These are phyloP conservation scores for Lophochroa leadbeateri DNA, from an alignment of 2,113 vertebrate genomes.

Conservation along the genomic window DNA sequence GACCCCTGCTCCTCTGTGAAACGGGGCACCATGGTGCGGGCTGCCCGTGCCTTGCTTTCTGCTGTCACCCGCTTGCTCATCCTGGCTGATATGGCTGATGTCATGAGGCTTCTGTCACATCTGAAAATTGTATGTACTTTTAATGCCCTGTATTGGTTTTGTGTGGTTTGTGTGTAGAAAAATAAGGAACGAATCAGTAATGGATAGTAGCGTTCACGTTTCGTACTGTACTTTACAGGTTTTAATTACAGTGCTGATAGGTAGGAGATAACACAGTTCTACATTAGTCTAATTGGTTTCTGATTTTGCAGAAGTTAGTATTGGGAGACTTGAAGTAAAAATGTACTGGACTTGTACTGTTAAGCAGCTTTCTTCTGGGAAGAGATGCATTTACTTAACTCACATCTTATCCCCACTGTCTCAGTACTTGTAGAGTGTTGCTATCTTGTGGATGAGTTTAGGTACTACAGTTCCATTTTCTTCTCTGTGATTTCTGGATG, in stretches of 20 bases:
- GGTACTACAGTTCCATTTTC: background rate
- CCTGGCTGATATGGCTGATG: slow-evolving; percentile 97
- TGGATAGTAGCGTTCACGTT: accelerated
- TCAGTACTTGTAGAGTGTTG: background rate
- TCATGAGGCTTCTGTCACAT: slow-evolving; percentile 96
- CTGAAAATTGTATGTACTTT: slow-evolving; percentile 86
- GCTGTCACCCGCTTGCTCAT: slow-evolving; percentile 97
- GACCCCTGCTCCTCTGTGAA: slow-evolving; percentile 98
- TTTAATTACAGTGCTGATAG: background rate
- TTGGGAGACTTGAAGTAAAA: background rate
- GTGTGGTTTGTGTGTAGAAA: accelerated
- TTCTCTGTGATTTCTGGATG: background rate
- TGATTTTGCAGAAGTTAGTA: background rate
- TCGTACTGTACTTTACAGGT: accelerated
- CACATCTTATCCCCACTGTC: accelerated
- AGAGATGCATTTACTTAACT: background rate
- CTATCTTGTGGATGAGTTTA: background rate
- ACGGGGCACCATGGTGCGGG: slow-evolving; percentile 96
- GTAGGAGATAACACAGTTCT: background rate
- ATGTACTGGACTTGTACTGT: background rate
- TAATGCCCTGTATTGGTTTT: accelerated
- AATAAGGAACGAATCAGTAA: accelerated
- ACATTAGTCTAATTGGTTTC: accelerated
- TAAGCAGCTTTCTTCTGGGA: background rate
- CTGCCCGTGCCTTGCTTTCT: slow-evolving; percentile 91